A percentile compares a stretch with the other conserved stretches of the same genome.
phyloP scores from a whole-genome alignment of 2,113 vertebrate genomes.

The Petaurus breviceps region DNA sequence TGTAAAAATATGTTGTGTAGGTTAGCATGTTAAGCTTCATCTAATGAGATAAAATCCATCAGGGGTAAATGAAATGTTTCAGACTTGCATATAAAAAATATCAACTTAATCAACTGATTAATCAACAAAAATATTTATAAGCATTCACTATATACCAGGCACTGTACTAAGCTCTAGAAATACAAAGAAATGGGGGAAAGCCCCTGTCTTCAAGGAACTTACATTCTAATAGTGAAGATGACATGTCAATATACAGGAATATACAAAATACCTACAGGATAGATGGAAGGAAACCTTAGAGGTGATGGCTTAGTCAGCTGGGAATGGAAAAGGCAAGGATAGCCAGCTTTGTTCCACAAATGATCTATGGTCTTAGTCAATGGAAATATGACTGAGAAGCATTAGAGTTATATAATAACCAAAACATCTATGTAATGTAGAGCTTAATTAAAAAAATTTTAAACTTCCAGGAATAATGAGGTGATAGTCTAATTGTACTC shows the following conservation, averaged over 20 bases:
- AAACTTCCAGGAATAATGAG: background rate
- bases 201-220: background rate
- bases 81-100: background rate
- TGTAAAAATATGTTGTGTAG: background rate
- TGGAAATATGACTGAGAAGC: background rate
- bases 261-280: background rate
- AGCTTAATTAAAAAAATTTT: background rate
- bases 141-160: no score
- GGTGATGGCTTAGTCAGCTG: background rate
- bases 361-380: background rate
- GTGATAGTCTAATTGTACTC: background rate
- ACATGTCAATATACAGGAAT: background rate
- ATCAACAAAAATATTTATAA: background rate
- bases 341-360: background rate
- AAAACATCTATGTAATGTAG: background rate
- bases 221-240: background rate
- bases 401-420: background rate
- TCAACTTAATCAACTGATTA: background rate
- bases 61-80: background rate
- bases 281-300: background rate
- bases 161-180: no score
- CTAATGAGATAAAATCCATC: no score
- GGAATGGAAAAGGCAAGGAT: background rate
- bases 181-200: no score
- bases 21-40: background rate